Percentiles rank a stretch among this genome's conserved stretches.
Conservation (phyloP, 2,113 vertebrate species). For the Chaetura pelagica region DNA sequence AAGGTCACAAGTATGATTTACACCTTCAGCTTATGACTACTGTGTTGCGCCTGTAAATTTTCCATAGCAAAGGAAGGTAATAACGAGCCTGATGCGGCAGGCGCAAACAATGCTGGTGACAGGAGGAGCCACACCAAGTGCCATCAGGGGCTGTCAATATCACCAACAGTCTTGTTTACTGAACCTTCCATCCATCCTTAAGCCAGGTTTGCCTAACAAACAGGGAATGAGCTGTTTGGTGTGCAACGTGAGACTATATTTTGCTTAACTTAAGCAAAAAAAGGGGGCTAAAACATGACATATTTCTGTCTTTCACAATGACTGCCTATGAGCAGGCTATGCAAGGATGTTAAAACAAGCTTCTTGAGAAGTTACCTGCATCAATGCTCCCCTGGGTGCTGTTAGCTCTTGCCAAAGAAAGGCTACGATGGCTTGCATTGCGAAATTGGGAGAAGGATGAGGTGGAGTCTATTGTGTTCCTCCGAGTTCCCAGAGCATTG, state of each 20-base stretch:
- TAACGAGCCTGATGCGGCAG: neutral
- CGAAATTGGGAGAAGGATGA: slow-evolving; percentile 94
- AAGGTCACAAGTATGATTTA: slow-evolving; percentile 44
- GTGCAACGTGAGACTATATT: neutral
- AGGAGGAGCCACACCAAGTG: neutral
- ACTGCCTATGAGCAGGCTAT: neutral
- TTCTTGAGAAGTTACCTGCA: slow-evolving; percentile 79
- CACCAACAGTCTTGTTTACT: neutral
- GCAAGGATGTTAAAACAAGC: neutral
- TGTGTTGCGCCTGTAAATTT: neutral
- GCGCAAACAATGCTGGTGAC: neutral
- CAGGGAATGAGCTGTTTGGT: neutral
- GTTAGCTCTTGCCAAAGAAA: slow-evolving; percentile 91
- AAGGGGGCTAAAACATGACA: neutral
- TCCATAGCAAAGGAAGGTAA: slow-evolving; percentile 13
- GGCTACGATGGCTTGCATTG: slow-evolving; percentile 94
- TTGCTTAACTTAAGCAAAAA: neutral
- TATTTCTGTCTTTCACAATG: neutral
- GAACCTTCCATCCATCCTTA: neutral
- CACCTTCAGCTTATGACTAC: neutral
- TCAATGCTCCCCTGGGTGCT: slow-evolving; percentile 97
- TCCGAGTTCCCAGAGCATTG: slow-evolving; percentile 89
- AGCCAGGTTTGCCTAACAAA: neutral
- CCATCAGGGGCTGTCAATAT: neutral
- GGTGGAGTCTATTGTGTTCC: slow-evolving; percentile 96